These are phyloP conservation scores for Hydra vulgaris DNA, from an alignment of 30 jellyfish, hydroid and myxozoan genomes.

Conservation along the genomic window DNA sequence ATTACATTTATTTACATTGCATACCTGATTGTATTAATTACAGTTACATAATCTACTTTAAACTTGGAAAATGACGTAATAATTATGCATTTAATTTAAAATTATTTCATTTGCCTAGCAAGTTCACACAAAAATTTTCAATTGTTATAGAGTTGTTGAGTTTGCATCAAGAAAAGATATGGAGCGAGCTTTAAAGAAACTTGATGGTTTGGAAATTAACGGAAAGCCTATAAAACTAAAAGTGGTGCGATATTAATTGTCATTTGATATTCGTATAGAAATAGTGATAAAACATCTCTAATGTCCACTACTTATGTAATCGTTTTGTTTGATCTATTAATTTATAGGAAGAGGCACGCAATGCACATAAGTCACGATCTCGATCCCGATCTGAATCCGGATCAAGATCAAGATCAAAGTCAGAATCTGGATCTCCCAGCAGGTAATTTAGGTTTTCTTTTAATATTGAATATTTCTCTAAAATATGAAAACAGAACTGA, in stretches of 20 bases:
- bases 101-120: too few species aligned
- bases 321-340: neutral
- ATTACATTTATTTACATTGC: neutral
- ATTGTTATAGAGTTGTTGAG: slow-evolving; percentile 65
- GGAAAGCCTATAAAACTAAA: slow-evolving; percentile 72
- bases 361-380: slow-evolving; percentile 26
- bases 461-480: too few species aligned
- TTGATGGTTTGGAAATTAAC: slow-evolving; percentile 76
- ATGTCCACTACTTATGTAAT: too few species aligned
- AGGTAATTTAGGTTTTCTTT: neutral
- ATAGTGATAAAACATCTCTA: neutral
- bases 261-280: neutral
- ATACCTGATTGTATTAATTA: too few species aligned
- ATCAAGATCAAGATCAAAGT: slow-evolving; percentile 39
- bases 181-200: slow-evolving; percentile 58
- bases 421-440: slow-evolving; percentile 9
- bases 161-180: slow-evolving; percentile 55
- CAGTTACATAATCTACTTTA: too few species aligned
- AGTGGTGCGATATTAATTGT: slow-evolving; percentile 36
- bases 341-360: slow-evolving; percentile 48
- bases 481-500: too few species aligned
- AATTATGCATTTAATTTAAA: too few species aligned
- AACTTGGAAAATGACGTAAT: too few species aligned
- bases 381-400: slow-evolving; percentile 55
- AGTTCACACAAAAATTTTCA: too few species aligned